Conservation (phyloP, 1,140 invertebrate species). For the Watersipora subatra region DNA sequence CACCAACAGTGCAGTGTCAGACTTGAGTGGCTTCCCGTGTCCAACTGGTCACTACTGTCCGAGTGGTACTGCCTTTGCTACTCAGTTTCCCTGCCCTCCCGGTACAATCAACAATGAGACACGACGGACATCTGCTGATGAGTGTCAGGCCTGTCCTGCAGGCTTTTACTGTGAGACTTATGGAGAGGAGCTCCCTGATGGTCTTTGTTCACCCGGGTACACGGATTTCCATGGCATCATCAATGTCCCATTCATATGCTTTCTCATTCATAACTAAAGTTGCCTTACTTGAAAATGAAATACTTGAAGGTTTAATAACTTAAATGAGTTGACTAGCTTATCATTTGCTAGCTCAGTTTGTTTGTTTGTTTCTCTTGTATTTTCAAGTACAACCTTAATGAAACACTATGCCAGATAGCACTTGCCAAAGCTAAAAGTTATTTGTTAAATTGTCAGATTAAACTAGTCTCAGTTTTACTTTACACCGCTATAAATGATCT, state of each 20-base stretch:
- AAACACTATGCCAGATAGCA: no score
- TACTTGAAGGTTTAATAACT: no score
- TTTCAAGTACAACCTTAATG: no score
- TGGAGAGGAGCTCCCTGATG: conserved; percentile 26
- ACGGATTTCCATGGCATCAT: conserved; percentile 4
- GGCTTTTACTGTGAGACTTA: conserved; percentile 26
- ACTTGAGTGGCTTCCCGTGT: conserved; percentile 22
- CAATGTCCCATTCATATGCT: not conserved
- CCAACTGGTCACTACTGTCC: conserved; percentile 32
- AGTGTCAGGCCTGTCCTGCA: conserved; percentile 25
- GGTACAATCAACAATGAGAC: conserved; percentile 31
- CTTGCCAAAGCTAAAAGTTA: no score
- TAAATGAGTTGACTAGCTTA: no score
- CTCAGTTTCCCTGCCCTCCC: conserved; percentile 25
- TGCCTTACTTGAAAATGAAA: no score
- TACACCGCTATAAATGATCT: no score
- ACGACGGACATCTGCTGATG: conserved; percentile 9
- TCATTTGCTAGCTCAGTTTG: no score
- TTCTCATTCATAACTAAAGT: no score
- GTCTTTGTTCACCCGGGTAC: conserved; percentile 27
- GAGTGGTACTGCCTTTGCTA: conserved; percentile 15
- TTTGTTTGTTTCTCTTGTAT: no score
- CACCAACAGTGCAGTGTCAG: conserved; percentile 16
- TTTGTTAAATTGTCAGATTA: no score
- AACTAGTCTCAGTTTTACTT: no score